These are phyloP conservation scores for Aegithalos caudatus DNA, from an alignment of 2,113 vertebrate genomes.

Conservation along the genomic window DNA sequence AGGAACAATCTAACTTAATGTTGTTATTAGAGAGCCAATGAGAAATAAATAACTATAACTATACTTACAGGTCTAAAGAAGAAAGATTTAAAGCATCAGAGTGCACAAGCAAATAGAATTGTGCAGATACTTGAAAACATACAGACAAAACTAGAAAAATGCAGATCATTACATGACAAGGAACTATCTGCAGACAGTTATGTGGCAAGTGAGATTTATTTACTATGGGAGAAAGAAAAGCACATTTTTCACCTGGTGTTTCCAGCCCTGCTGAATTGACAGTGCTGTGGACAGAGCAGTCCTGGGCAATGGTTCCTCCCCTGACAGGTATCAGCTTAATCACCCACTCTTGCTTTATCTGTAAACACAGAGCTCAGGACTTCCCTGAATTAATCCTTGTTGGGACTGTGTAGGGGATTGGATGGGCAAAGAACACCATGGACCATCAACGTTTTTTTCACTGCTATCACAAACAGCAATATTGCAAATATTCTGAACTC, in stretches of 20 bases:
- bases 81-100: not conserved
- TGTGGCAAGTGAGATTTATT: not conserved
- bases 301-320: not conserved
- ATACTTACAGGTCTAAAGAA: not conserved
- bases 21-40: not conserved
- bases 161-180: not conserved
- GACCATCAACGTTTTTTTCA: not conserved
- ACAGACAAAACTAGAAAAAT: not conserved
- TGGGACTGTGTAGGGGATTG: not conserved
- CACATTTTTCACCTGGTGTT: not conserved
- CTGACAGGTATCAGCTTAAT: not conserved
- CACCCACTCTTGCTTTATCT: not conserved
- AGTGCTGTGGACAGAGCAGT: not conserved
- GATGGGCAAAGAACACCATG: not conserved
- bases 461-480: not conserved
- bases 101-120: not conserved
- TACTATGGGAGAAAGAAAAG: not conserved
- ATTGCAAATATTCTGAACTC: not conserved
- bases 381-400: not conserved
- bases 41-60: not conserved
- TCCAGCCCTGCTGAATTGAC: not conserved
- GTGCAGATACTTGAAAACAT: not conserved
- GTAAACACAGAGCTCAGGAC: not conserved
- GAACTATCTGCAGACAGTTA: not conserved
- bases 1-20: not conserved